Evolutionary conservation across 2,113 vertebrate genomes (phyloP).

Genomic region (Pteropus alecto): DNA sequence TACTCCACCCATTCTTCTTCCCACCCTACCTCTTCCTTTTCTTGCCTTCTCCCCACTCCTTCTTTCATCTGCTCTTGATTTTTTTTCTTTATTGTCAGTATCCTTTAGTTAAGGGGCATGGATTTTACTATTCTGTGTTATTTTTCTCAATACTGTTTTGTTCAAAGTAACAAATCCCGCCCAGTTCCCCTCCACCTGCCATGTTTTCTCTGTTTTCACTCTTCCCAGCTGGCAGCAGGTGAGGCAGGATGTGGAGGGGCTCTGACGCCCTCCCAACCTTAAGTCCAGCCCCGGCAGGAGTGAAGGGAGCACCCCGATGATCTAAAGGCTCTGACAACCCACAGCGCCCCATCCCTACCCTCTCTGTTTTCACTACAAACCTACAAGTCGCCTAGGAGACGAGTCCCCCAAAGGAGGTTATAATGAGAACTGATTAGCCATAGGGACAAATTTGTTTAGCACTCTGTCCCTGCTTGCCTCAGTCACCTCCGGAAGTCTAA

Average conservation of each 20-base stretch:
- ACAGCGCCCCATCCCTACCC: fast-evolving
- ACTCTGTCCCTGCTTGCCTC: not conserved
- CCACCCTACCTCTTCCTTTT: not conserved
- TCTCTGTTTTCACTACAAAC: not conserved
- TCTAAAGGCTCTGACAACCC: not conserved
- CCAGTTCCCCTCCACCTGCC: fast-evolving
- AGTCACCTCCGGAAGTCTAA: not conserved
- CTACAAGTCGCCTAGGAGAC: not conserved
- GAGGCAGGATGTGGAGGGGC: not conserved
- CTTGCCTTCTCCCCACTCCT: not conserved
- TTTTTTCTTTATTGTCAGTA: not conserved
- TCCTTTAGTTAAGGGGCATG: not conserved
- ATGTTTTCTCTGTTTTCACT: not conserved
- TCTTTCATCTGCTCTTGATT: not conserved
- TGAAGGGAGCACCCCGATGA: not conserved
- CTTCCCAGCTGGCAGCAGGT: not conserved
- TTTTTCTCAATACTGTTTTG: not conserved
- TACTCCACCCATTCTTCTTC: not conserved
- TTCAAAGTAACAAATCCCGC: not conserved
- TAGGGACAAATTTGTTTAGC: not conserved
- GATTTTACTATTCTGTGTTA: not conserved
- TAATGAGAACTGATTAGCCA: not conserved
- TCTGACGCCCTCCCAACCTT: not conserved
- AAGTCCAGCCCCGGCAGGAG: not conserved
- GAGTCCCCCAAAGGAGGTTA: not conserved